Percentiles rank a stretch among this genome's conserved stretches.
Conservation (phyloP, 30 jellyfish, hydroid and myxozoan genomes). For the Catostylus mosaicus region DNA sequence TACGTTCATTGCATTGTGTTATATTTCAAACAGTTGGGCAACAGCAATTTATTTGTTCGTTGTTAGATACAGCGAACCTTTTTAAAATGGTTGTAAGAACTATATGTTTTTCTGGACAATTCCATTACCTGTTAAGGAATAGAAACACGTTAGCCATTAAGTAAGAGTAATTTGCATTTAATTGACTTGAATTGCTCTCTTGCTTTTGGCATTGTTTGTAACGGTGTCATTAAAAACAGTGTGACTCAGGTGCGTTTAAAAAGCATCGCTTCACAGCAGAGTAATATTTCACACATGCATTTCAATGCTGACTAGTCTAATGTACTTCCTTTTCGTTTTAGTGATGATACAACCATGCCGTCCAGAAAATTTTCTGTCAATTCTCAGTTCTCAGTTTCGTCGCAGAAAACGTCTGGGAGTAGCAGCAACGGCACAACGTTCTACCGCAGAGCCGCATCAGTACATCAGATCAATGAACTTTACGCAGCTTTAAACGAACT, state of each 20-base stretch:
- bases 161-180: background rate
- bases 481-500: slow-evolving; percentile 57
- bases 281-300: background rate
- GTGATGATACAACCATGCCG: slow-evolving; percentile 66
- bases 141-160: background rate
- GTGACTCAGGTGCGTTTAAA: background rate
- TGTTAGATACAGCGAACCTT: no score
- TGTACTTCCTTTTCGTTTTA: background rate
- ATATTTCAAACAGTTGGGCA: background rate
- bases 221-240: background rate
- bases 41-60: background rate
- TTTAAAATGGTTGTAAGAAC: background rate
- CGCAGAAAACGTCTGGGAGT: slow-evolving; percentile 49
- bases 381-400: slow-evolving; percentile 34
- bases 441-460: slow-evolving; percentile 66
- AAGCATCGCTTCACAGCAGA: background rate
- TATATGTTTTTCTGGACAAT: background rate
- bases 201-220: background rate
- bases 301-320: background rate
- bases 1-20: no score
- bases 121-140: background rate
- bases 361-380: slow-evolving; percentile 50
- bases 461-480: slow-evolving; percentile 52
- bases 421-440: slow-evolving; percentile 19
- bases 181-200: background rate